Evolutionary conservation across 2,888 invertebrate species (phyloP).

Genomic region (Drepana falcataria): DNA sequence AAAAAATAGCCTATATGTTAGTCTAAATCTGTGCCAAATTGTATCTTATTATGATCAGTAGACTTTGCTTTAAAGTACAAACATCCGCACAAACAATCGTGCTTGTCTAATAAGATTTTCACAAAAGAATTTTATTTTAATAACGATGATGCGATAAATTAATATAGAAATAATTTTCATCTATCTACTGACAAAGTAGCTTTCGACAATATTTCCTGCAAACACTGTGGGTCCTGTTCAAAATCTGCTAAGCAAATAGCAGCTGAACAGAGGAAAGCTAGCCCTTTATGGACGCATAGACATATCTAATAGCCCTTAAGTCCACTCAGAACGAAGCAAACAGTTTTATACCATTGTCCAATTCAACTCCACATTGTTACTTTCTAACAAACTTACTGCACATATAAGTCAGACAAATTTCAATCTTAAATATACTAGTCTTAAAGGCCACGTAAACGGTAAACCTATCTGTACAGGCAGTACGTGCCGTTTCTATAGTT

Average conservation of each 20-base stretch:
- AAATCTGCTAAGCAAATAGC: not conserved
- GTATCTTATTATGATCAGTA: too few relatives aligned
- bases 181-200: too few relatives aligned
- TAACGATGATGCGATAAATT: too few relatives aligned
- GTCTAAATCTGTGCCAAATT: too few relatives aligned
- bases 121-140: too few relatives aligned
- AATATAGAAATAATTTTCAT: too few relatives aligned
- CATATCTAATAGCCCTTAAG: constrained; percentile 72
- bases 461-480: constrained; percentile 22
- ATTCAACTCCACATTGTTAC: constrained; percentile 56
- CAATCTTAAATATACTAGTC: constrained; percentile 9
- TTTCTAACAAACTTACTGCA: constrained; percentile 29
- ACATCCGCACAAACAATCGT: too few relatives aligned
- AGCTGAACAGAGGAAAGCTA: not conserved
- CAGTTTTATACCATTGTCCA: constrained; percentile 71
- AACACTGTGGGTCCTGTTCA: not conserved
- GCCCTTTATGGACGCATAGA: constrained; percentile 54
- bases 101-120: too few relatives aligned
- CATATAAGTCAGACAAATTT: constrained; percentile 18
- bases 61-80: too few relatives aligned
- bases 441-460: constrained; percentile 15
- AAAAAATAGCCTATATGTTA: too few relatives aligned
- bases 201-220: not conserved
- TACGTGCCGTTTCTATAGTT: constrained; percentile 66
- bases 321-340: constrained; percentile 64